Evolutionary conservation across 2,113 vertebrate genomes (phyloP).

Genomic region (Bujurquina vittata): DNA sequence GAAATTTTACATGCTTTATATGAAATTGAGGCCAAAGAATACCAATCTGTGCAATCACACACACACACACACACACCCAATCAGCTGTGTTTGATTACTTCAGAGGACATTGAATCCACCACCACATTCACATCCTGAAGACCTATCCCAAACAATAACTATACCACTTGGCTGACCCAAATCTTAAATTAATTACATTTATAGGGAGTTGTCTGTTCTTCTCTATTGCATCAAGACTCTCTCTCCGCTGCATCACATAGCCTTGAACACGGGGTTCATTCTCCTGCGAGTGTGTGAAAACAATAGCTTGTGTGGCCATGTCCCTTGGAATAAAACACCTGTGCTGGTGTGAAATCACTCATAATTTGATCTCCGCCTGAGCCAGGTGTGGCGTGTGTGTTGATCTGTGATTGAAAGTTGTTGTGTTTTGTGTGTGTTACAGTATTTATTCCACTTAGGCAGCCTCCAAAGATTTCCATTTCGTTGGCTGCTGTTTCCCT

Average conservation of each 20-base stretch:
- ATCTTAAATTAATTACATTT: too few species aligned
- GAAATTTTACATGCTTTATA: slow-evolving; percentile 62
- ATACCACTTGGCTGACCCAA: too few species aligned
- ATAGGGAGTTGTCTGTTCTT: background rate
- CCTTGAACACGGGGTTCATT: background rate
- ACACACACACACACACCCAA: background rate
- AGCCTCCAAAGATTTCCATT: background rate
- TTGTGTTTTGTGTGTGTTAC: too few species aligned
- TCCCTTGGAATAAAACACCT: background rate
- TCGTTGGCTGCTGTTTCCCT: background rate
- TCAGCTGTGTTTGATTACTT: background rate
- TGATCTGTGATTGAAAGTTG: background rate
- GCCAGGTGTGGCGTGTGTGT: background rate
- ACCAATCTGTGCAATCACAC: background rate
- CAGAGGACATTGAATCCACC: background rate
- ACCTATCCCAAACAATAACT: too few species aligned
- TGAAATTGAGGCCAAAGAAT: slow-evolving; percentile 35
- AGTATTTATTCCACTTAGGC: background rate
- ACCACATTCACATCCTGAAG: too few species aligned
- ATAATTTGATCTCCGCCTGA: background rate
- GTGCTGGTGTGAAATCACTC: background rate
- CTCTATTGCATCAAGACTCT: background rate
- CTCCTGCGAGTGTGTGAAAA: background rate
- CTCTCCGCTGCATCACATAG: background rate
- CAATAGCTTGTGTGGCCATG: background rate